phyloP scores from a whole-genome alignment of 2,113 vertebrate species.

The Falco punctatus region DNA sequence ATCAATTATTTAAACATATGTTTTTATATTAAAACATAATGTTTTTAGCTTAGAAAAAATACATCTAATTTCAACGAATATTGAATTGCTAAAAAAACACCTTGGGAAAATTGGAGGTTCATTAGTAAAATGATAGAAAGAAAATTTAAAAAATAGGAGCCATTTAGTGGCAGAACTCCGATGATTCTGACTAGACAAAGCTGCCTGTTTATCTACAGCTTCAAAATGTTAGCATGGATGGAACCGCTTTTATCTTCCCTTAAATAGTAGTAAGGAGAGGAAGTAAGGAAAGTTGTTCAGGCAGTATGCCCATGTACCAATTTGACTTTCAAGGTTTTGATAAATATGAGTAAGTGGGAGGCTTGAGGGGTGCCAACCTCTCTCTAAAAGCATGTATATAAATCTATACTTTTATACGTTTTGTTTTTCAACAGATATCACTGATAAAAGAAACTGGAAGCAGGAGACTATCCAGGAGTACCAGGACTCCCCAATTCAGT shows the following conservation, averaged over 20 bases:
- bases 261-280: not conserved
- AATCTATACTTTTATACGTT: not conserved
- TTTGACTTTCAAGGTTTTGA: not conserved
- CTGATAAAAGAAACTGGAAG: conserved; percentile 80
- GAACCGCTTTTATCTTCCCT: not conserved
- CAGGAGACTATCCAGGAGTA: conserved; percentile 75
- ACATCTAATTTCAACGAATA: not conserved
- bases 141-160: not conserved
- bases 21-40: not conserved
- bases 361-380: not conserved
- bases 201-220: not conserved
- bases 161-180: not conserved
- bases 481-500: conserved; percentile 80
- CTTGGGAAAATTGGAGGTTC: not conserved
- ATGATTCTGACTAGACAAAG: not conserved
- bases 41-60: not conserved
- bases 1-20: not conserved
- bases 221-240: not conserved
- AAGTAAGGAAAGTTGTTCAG: not conserved
- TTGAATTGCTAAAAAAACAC: not conserved
- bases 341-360: not conserved
- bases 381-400: not conserved
- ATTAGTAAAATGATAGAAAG: not conserved
- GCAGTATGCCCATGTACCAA: not conserved
- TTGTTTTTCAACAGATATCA: conserved; percentile 77